A percentile compares a stretch with the other conserved stretches of the same genome.
These are phyloP conservation scores for Bombus affinis DNA, from an alignment of 1,140 invertebrate genomes.

Conservation along the genomic window DNA sequence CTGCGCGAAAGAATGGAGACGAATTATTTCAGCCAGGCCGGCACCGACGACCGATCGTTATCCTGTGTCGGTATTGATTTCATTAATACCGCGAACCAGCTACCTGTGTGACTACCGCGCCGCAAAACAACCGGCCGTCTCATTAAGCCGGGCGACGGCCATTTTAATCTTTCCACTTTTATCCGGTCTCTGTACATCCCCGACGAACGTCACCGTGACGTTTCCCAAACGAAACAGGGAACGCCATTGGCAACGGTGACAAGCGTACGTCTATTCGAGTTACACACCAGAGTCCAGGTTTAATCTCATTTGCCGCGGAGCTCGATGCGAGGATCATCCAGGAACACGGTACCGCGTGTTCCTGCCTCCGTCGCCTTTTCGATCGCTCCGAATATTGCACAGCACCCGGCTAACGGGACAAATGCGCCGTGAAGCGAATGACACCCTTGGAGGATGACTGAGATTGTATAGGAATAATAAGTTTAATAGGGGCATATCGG, in stretches of 20 bases:
- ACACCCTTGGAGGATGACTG: not conserved
- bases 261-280: slow-evolving; percentile 54
- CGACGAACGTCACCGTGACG: not conserved
- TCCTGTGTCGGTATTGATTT: slow-evolving; percentile 60
- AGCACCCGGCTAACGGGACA: not conserved
- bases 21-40: slow-evolving; percentile 26
- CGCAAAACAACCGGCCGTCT: slow-evolving; percentile 58
- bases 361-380: slow-evolving; percentile 22
- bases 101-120: slow-evolving; percentile 7
- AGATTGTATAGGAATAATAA: not conserved
- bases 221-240: not conserved
- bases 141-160: slow-evolving; percentile 51
- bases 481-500: too few species aligned
- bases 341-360: slow-evolving; percentile 28
- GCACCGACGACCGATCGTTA: slow-evolving; percentile 49
- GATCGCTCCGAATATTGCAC: not conserved
- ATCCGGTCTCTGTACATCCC: slow-evolving; percentile 10
- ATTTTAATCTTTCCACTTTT: slow-evolving; percentile 62
- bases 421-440: not conserved
- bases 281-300: slow-evolving; percentile 46
- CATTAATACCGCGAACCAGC: slow-evolving; percentile 56
- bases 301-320: slow-evolving; percentile 56
- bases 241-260: slow-evolving; percentile 49
- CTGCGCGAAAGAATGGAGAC: slow-evolving; percentile 12
- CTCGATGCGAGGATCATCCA: slow-evolving; percentile 39